Conservation (phyloP, 1,140 invertebrate genomes). For the Diabrotica undecimpunctata region DNA sequence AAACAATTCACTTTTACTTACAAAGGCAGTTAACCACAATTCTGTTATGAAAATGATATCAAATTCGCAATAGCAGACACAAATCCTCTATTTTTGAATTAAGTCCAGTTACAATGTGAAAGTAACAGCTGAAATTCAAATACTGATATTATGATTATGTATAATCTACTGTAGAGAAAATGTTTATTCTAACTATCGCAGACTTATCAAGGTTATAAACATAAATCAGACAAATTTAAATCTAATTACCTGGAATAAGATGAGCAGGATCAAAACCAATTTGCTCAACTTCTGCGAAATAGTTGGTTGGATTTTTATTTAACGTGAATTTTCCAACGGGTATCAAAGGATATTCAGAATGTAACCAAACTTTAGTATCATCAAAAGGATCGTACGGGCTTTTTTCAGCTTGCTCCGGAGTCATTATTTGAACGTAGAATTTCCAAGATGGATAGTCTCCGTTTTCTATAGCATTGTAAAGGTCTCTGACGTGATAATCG, state of each 20-base stretch:
- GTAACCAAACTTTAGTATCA: constrained; percentile 73
- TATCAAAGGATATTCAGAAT: constrained; percentile 77
- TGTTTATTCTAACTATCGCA: too few species aligned
- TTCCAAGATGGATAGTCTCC: constrained; percentile 70
- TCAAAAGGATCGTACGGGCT: constrained; percentile 65
- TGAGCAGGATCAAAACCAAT: constrained; percentile 81
- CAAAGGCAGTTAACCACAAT: too few species aligned
- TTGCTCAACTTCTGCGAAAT: constrained; percentile 89
- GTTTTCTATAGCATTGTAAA: constrained; percentile 70
- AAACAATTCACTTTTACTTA: too few species aligned
- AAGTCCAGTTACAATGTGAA: too few species aligned
- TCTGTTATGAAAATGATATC: too few species aligned
- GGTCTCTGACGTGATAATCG: constrained; percentile 70
- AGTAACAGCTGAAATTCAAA: too few species aligned
- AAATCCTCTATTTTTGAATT: too few species aligned
- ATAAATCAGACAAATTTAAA: too few species aligned
- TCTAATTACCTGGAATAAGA: constrained; percentile 60
- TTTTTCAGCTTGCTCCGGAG: constrained; percentile 51
- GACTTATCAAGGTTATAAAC: too few species aligned
- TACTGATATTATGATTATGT: too few species aligned
- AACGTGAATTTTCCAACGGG: constrained; percentile 80
- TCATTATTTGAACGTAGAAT: constrained; percentile 57
- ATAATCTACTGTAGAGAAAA: too few species aligned
- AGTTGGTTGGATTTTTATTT: constrained; percentile 79
- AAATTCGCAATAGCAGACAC: too few species aligned